A percentile compares a stretch with the other conserved stretches of the same genome.
Conservation (phyloP, 2,888 invertebrate genomes). For the Stictocephala bisonia region DNA sequence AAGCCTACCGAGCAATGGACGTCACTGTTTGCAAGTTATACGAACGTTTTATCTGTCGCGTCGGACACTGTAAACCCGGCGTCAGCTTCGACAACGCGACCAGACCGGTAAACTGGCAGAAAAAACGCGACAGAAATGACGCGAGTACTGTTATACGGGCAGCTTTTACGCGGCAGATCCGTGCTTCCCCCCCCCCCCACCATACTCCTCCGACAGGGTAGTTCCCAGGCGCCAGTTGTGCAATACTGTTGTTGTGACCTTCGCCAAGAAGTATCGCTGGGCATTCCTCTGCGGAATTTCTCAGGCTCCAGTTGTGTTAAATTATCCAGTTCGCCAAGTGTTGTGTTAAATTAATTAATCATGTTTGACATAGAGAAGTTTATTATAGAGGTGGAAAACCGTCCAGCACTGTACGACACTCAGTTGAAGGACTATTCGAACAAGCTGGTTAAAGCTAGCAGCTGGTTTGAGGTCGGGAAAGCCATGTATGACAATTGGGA, state of each 20-base stretch:
- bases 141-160: neutral
- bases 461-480: too few species aligned
- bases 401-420: too few species aligned
- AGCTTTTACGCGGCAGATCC: neutral
- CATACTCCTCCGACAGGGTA: neutral
- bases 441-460: too few species aligned
- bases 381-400: too few species aligned
- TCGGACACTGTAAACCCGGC: neutral
- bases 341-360: neutral
- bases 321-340: too few species aligned
- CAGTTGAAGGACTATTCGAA: too few species aligned
- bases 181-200: neutral
- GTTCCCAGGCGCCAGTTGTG: neutral
- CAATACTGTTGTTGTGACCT: neutral
- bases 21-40: too few species aligned
- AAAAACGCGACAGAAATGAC: neutral
- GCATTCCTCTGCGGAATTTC: too few species aligned
- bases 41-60: too few species aligned
- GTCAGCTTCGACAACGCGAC: neutral
- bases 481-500: too few species aligned
- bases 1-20: neutral
- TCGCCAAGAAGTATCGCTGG: too few species aligned
- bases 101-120: neutral
- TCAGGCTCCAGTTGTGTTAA: too few species aligned
- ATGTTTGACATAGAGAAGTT: neutral